Evolutionary conservation across 2,888 invertebrate species (phyloP), one percentile per base, ranked within the genome.

Genomic region (Odontocolon sp.): DNA sequence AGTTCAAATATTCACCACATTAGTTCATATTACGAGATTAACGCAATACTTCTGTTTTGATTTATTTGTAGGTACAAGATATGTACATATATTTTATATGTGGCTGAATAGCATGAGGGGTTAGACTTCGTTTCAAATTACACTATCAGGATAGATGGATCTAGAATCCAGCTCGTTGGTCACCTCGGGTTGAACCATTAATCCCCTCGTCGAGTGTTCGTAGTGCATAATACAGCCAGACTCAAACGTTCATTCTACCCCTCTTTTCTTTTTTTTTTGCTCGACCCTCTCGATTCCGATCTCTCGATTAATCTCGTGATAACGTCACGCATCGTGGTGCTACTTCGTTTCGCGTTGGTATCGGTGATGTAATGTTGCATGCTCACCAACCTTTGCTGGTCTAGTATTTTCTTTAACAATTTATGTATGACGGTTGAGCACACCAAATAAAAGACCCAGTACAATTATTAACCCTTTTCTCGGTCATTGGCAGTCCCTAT

Each of bases 291-390:
- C 26, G 57, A 52, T 38, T 16, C 31, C 68, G 11, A 68, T 67
- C 68, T 74, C 23, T 23, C 56, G 74, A 74, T 75, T 33, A 64
- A 75, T 75, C 69, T 69, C 47, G 31, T 26, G 78, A 80, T 78
- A 74, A 66, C 71, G 73, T 78, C 80, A 63, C 50, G 69, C 70
- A 59, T 69, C 67, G 61, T 33, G 33, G 16, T 63, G 28, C 50
- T 64, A 56, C 47, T 38, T 38, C 31, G 54, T 42, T 23, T 31
- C 31, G 18, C 50, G 16, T 36, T 47, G 2, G 6, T 26, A 26
- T 16, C 23, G 33, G 33, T 47, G 38, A n/a, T n/a, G n/a, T n/a
- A n/a, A n/a, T n/a, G n/a, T n/a, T 64, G 9, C 40, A 11, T 54
- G 8, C 8, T 59, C 2, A 8, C 31, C 36, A 28, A 21, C 26